Conservation (phyloP, 2,797 vertebrate genomes). For the Xenops minutus region DNA sequence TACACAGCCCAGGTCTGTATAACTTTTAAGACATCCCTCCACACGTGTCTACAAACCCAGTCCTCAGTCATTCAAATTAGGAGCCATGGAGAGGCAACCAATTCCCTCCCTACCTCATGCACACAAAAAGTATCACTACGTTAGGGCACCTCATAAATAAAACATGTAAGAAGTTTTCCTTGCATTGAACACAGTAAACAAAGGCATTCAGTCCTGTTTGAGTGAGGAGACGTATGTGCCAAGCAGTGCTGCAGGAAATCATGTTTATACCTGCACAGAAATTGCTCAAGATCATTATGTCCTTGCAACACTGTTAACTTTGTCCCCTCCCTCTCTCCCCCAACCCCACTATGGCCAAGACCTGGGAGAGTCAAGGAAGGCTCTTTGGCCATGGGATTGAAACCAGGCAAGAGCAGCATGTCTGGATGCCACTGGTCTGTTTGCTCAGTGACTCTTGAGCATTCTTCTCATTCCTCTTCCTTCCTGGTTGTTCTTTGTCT, state of each 20-base stretch:
- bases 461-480: background rate
- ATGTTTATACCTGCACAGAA: slow-evolving; percentile 61
- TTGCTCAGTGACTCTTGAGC: background rate
- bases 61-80: background rate
- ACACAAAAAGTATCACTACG: background rate
- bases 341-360: background rate
- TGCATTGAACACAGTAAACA: slow-evolving; percentile 22
- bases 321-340: background rate
- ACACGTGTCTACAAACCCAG: background rate
- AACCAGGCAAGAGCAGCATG: background rate
- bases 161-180: background rate
- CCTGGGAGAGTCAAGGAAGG: background rate
- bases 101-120: background rate
- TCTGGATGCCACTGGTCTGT: background rate
- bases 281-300: slow-evolving; percentile 43
- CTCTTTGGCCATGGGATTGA: background rate
- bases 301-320: slow-evolving; percentile 5
- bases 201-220: slow-evolving; percentile 1
- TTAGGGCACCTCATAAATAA: slow-evolving; percentile 30
- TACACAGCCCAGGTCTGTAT: background rate
- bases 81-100: background rate
- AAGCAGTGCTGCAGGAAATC: background rate
- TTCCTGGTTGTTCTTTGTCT: background rate
- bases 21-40: background rate
- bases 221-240: background rate